These are phyloP conservation scores for Callipepla squamata DNA, from an alignment of 2,113 vertebrate species.

Conservation along the genomic window DNA sequence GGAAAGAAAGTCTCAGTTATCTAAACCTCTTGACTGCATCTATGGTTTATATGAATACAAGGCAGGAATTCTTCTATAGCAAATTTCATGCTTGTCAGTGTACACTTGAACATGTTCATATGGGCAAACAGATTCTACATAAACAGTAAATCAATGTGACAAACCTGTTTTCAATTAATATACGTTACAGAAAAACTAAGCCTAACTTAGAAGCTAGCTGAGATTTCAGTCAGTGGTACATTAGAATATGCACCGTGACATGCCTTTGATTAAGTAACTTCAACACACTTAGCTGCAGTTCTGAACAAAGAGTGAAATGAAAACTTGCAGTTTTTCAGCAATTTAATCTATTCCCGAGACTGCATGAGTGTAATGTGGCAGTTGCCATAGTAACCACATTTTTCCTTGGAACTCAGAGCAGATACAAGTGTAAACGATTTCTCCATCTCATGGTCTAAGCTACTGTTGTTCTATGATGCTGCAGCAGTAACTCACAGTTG, in stretches of 20 bases:
- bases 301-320: slow-evolving; percentile 42
- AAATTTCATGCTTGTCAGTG: not conserved
- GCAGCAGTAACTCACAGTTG: not conserved
- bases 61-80: not conserved
- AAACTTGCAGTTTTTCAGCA: slow-evolving; percentile 44
- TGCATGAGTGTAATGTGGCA: slow-evolving; percentile 53
- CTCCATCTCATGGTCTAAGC: slow-evolving; percentile 16
- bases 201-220: not conserved
- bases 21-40: not conserved
- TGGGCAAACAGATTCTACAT: not conserved
- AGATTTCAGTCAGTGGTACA: not conserved
- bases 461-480: not conserved
- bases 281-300: slow-evolving; percentile 23
- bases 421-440: slow-evolving; percentile 4
- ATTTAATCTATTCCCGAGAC: slow-evolving; percentile 48
- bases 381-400: slow-evolving; percentile 67
- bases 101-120: not conserved
- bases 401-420: slow-evolving; percentile 19
- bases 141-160: not conserved
- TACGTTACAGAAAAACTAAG: not conserved
- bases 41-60: not conserved
- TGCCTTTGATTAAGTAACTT: slow-evolving; percentile 51
- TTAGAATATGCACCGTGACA: not conserved
- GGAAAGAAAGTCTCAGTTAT: not conserved
- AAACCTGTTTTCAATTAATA: not conserved